These are phyloP conservation scores for Diachrysia chrysitis DNA, from an alignment of 2,888 invertebrate species.

Conservation along the genomic window DNA sequence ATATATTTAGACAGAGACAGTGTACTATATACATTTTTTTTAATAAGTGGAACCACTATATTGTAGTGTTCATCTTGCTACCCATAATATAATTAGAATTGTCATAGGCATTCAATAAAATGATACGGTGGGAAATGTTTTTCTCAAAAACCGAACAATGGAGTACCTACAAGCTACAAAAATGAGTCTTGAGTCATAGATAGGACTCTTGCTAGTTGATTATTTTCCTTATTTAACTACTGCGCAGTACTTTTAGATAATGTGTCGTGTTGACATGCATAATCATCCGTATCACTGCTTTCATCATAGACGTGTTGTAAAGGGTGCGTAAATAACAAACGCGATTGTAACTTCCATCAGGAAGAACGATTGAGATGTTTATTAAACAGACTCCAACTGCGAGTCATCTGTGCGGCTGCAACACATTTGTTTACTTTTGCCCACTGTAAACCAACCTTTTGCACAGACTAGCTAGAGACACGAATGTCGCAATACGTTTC, in stretches of 20 bases:
- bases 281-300: conserved; percentile 66
- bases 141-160: conserved; percentile 4
- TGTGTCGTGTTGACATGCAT: conserved; percentile 63
- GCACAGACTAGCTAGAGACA: conserved; percentile 28
- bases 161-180: conserved; percentile 24
- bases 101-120: not conserved
- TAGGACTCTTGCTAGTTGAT: conserved; percentile 38
- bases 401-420: conserved; percentile 73
- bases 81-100: not conserved
- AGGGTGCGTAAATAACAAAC: conserved; percentile 61
- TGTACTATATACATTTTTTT: not conserved
- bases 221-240: conserved; percentile 58
- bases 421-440: conserved; percentile 69
- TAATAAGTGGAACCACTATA: too few relatives aligned
- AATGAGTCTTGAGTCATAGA: conserved; percentile 36
- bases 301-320: conserved; percentile 63
- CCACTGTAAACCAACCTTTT: conserved; percentile 58
- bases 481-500: conserved; percentile 27
- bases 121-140: conserved; percentile 4
- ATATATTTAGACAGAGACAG: not conserved
- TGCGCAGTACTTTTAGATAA: conserved; percentile 66
- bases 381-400: conserved; percentile 76
- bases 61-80: not conserved
- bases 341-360: conserved; percentile 56
- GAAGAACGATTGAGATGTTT: conserved; percentile 75